Percentiles rank a stretch among this genome's conserved stretches.
Conservation (phyloP, 2,797 vertebrate genomes). For the Philypnodon macrostomus region DNA sequence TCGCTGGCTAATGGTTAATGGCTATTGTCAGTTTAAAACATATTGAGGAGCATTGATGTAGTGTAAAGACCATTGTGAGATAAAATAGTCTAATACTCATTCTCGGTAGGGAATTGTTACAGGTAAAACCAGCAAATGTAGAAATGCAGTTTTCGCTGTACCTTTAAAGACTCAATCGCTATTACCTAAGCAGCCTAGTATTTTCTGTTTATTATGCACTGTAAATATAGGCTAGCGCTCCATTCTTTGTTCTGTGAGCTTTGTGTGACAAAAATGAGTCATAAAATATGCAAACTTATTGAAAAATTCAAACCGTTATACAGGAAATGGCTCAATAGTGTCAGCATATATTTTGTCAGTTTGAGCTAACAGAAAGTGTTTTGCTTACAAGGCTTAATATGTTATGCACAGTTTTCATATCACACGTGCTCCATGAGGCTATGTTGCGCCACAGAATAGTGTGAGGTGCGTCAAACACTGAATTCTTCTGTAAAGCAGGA, state of each 20-base stretch:
- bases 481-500: neutral
- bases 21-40: too few species aligned
- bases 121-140: too few species aligned
- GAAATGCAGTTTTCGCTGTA: too few species aligned
- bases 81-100: too few species aligned
- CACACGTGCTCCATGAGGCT: neutral
- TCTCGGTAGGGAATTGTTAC: too few species aligned
- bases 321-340: neutral
- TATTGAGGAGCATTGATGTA: too few species aligned
- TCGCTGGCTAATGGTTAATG: too few species aligned
- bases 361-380: neutral
- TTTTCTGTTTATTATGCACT: neutral
- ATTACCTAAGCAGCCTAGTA: too few species aligned
- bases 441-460: neutral
- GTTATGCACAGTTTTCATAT: neutral
- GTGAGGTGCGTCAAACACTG: too few species aligned
- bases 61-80: too few species aligned
- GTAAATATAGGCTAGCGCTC: neutral
- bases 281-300: neutral
- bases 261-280: neutral
- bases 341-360: conserved; percentile 4
- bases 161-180: too few species aligned
- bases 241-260: neutral
- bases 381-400: neutral
- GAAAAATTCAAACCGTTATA: conserved; percentile 6